phyloP scores from a whole-genome alignment of 2,888 invertebrate genomes.

The Charanyca ferruginea region DNA sequence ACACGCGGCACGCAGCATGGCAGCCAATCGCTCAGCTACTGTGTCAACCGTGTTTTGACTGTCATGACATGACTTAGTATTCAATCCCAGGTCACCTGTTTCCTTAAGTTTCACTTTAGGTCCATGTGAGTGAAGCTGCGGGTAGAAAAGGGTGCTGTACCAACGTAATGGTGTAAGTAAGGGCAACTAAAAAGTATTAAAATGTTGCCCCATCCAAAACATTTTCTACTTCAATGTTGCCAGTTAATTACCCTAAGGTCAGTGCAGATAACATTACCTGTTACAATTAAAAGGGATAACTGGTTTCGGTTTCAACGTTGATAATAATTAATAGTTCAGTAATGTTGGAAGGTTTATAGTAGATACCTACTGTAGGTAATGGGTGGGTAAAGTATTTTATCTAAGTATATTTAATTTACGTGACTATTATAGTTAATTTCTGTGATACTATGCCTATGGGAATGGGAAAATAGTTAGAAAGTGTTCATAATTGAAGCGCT shows the following conservation, averaged over 20 bases:
- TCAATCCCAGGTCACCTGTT: no score
- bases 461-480: neutral
- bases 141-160: no score
- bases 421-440: slow-evolving; percentile 1
- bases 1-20: no score
- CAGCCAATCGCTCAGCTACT: no score
- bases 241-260: slow-evolving; percentile 55
- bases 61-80: no score
- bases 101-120: no score
- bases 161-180: no score
- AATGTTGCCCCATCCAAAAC: slow-evolving; percentile 24
- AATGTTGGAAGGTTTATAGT: slow-evolving; percentile 8
- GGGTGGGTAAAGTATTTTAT: slow-evolving; percentile 2
- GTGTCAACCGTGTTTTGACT: no score
- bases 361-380: neutral
- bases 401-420: neutral
- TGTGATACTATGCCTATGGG: neutral
- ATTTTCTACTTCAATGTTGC: slow-evolving; percentile 24
- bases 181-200: no score
- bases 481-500: neutral
- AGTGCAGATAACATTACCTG: slow-evolving; percentile 70
- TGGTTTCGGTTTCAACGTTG: slow-evolving; percentile 68
- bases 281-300: slow-evolving; percentile 68
- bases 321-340: slow-evolving; percentile 18
- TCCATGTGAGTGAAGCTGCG: no score